phyloP scores from a whole-genome alignment of 2,797 vertebrate genomes.

The Pachyuromys duprasi region DNA sequence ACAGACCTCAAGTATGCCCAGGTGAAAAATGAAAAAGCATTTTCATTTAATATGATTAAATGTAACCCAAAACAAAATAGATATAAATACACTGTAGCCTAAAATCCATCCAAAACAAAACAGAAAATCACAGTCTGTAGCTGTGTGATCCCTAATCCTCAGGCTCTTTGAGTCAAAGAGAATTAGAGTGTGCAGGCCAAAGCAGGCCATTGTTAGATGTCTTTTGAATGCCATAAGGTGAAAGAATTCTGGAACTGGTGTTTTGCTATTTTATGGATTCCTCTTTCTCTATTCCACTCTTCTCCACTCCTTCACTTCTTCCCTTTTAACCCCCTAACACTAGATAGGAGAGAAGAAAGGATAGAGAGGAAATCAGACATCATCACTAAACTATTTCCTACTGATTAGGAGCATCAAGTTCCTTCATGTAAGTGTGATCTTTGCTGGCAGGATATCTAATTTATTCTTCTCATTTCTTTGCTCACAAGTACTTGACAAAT shows the following conservation, averaged over 20 bases:
- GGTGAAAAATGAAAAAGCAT: background rate
- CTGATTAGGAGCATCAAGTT: too few species aligned
- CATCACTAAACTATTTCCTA: too few species aligned
- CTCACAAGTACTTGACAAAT: too few species aligned
- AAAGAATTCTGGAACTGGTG: background rate
- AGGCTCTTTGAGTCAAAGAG: background rate
- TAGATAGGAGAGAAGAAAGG: too few species aligned
- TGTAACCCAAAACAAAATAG: conserved; percentile 6
- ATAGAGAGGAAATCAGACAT: too few species aligned
- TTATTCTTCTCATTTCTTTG: too few species aligned
- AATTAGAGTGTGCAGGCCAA: background rate
- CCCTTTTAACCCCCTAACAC: too few species aligned
- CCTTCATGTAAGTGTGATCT: too few species aligned
- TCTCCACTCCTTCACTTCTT: too few species aligned
- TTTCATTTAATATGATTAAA: conserved; percentile 6
- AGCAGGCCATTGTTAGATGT: background rate
- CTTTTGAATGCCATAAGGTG: background rate
- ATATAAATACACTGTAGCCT: background rate
- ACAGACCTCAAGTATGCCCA: background rate
- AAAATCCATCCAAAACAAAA: conserved; percentile 38
- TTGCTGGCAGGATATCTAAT: too few species aligned
- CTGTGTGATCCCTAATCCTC: background rate
- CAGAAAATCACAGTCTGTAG: background rate
- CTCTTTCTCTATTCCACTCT: too few species aligned
- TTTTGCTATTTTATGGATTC: too few species aligned